Percentiles rank a stretch among this genome's conserved stretches.
Evolutionary conservation across 2,888 invertebrate species (phyloP).

Genomic region (Athalia rosae): DNA sequence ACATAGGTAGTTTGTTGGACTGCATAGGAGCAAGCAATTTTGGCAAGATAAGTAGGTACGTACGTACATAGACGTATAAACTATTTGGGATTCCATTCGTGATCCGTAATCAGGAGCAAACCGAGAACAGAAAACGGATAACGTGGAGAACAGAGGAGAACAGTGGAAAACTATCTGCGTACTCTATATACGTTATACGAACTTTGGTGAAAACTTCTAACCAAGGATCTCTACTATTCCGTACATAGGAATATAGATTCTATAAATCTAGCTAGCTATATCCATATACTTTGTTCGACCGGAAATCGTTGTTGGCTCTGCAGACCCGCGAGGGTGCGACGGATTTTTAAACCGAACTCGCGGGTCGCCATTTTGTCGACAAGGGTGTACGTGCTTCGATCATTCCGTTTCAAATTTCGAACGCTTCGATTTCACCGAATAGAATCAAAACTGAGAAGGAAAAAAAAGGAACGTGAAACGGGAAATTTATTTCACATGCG

Average conservation of each 20-base stretch:
- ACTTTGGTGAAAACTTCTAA: conserved; percentile 7
- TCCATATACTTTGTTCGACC: not conserved
- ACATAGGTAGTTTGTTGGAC: not conserved
- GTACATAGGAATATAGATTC: too few relatives aligned
- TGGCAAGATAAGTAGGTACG: not conserved
- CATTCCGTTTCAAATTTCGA: too few relatives aligned
- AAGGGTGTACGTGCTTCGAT: too few relatives aligned
- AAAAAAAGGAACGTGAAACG: too few relatives aligned
- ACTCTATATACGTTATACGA: not conserved
- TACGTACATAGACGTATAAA: not conserved
- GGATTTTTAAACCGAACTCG: not conserved
- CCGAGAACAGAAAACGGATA: not conserved
- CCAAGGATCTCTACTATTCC: not conserved
- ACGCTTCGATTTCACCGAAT: too few relatives aligned
- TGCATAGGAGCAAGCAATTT: conserved; percentile 20
- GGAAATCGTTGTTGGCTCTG: conserved; percentile 1
- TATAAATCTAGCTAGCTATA: not conserved
- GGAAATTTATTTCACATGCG: too few relatives aligned
- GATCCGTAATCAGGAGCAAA: conserved; percentile 38
- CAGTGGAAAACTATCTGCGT: conserved; percentile 19
- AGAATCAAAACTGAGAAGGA: too few relatives aligned
- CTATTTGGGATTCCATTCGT: conserved; percentile 37
- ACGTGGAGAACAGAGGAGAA: too few relatives aligned
- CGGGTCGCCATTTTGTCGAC: too few relatives aligned
- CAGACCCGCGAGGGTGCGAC: too few relatives aligned